Percentiles rank a stretch among this genome's conserved stretches.
These are phyloP conservation scores for Eupsittula cactorum DNA, from an alignment of 2,113 vertebrate genomes.

Conservation along the genomic window DNA sequence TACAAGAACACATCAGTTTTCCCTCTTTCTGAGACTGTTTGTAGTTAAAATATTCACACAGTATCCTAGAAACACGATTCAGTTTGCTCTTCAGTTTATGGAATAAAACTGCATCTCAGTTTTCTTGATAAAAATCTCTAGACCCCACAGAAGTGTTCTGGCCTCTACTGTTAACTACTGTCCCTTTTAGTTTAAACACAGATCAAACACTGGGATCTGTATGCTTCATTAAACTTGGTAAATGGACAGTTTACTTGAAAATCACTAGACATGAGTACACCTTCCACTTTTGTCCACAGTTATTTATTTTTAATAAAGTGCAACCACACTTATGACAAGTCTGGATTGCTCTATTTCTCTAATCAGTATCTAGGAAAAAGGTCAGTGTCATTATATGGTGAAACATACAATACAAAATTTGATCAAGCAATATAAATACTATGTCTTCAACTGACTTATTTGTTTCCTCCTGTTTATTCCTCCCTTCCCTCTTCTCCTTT, in stretches of 20 bases:
- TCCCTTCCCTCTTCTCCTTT: background rate
- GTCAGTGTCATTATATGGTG: background rate
- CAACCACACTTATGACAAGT: background rate
- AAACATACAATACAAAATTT: background rate
- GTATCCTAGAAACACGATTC: background rate
- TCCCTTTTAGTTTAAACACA: background rate
- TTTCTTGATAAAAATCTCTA: background rate
- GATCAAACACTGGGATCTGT: background rate
- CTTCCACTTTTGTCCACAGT: background rate
- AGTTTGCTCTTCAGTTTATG: background rate
- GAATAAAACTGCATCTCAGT: background rate
- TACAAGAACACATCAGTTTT: background rate
- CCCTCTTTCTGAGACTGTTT: background rate
- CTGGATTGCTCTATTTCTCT: background rate
- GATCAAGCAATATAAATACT: background rate
- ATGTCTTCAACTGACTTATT: background rate
- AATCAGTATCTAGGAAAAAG: background rate
- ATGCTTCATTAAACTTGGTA: background rate
- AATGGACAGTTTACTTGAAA: background rate
- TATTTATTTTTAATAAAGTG: background rate
- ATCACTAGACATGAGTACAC: background rate
- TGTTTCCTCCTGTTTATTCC: background rate
- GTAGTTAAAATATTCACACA: background rate
- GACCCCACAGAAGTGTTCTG: background rate
- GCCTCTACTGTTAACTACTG: background rate